These are phyloP conservation scores for Podocnemis expansa DNA, from an alignment of 2,113 vertebrate species.

Conservation along the genomic window DNA sequence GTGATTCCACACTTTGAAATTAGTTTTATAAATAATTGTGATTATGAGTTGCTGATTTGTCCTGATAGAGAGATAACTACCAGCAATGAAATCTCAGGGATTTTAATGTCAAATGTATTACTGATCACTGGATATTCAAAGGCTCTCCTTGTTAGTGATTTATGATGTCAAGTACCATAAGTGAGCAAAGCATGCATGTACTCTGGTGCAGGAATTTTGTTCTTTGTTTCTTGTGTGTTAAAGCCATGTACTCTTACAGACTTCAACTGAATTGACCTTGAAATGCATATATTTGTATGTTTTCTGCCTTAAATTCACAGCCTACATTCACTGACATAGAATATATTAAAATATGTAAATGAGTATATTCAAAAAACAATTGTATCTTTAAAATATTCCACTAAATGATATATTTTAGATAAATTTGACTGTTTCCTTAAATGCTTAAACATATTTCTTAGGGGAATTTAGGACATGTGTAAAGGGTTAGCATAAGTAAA, in stretches of 20 bases:
- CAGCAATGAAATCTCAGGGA: background rate
- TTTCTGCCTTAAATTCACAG: background rate
- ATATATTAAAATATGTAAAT: no score
- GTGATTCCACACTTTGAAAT: background rate
- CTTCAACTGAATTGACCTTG: background rate
- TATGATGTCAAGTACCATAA: accelerated
- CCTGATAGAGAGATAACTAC: background rate
- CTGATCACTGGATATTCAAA: background rate
- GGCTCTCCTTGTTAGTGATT: accelerated
- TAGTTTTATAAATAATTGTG: no score
- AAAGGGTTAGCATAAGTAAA: no score
- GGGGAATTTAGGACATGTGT: no score
- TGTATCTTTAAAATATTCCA: no score
- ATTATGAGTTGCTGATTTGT: background rate
- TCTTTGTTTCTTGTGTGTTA: background rate
- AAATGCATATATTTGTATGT: background rate
- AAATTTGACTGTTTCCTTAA: background rate
- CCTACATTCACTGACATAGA: no score
- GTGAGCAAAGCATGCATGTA: background rate
- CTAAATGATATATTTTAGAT: background rate
- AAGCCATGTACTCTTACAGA: background rate
- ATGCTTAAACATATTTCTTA: no score
- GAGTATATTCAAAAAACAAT: no score
- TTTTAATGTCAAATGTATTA: no score
- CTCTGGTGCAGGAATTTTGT: background rate